Evolutionary conservation across 2,113 vertebrate genomes (phyloP), one percentile per base, ranked within the genome.

Genomic region (Ophthalmolycus amberensis): DNA sequence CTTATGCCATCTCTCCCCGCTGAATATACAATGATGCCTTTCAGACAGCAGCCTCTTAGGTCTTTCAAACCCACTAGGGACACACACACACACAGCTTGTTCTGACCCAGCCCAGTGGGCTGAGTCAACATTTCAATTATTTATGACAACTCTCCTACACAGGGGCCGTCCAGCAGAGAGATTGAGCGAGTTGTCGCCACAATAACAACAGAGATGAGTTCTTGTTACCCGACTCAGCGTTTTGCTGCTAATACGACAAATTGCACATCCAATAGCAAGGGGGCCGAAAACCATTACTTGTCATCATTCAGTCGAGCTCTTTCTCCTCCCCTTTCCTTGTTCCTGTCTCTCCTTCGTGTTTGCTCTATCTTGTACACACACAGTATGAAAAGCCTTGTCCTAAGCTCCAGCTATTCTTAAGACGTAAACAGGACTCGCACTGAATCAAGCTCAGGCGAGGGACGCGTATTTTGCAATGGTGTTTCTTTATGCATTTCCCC

Each of bases 91-190:
- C 64, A 85, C 72, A 88, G 73, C 76, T 86, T 86, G 82, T 71
- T 85, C 73, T 77, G 85, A 89, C 87, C 88, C 79, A 73, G 85
- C 89, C 89, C 89, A 84, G 73, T 86, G 85, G 75, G 83, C 92
- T 88, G 90, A 91, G 89, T 91, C 88, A 86, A 90, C 85, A 77
- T 90, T 91, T 93, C 88, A 90, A 91, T 93, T 90, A 93, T 93
- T 92, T 90, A 93, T 89, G 81, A 76, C 71, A 80, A 65, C 77
- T 69, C 75, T 75, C 50, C 58, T 50, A 73, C 78, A 67, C 37
- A 32, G 69, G 25, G 69, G 66, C 69, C 0, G 77, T 79, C 83
- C 77, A 32, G 81, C 81, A 34, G 80, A 77, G 78, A 79, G 83
- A 90, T 85, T 66, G 84, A 73, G 82, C 68, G 42, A 63, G 75